Conservation (phyloP, 2,797 vertebrate species). For the Propithecus perrieri region DNA sequence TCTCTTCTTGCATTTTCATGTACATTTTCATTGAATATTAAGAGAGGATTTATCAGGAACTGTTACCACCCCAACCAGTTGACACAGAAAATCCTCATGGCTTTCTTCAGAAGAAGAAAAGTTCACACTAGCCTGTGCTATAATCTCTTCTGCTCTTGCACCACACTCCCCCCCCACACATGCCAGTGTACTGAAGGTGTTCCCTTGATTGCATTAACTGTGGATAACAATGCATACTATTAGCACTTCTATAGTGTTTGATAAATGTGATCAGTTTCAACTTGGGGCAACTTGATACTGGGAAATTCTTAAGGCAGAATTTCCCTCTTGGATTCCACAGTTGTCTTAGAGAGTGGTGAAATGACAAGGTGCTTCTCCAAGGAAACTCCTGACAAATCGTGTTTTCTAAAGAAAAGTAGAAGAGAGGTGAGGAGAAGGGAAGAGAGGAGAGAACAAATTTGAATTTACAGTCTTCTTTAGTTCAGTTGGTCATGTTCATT, state of each 20-base stretch:
- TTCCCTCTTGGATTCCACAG: constrained; percentile 74
- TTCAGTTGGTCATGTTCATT: neutral
- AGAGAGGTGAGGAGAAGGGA: neutral
- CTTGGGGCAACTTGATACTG: constrained; percentile 59
- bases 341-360: constrained; percentile 66
- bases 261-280: constrained; percentile 79
- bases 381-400: constrained; percentile 68
- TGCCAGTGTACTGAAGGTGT: constrained; percentile 51
- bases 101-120: neutral
- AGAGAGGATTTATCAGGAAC: neutral
- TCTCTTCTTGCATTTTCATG: neutral
- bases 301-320: constrained; percentile 77
- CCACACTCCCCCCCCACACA: neutral
- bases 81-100: neutral
- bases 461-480: neutral
- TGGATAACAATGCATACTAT: constrained; percentile 76
- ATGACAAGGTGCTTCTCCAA: constrained; percentile 77
- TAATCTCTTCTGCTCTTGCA: constrained; percentile 9
- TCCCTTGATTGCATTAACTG: constrained; percentile 80
- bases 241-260: constrained; percentile 72
- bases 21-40: neutral
- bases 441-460: neutral
- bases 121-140: neutral
- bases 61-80: neutral
- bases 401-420: constrained; percentile 15